phyloP scores from a whole-genome alignment of 2,797 vertebrate species.

The Anguilla marmorata region DNA sequence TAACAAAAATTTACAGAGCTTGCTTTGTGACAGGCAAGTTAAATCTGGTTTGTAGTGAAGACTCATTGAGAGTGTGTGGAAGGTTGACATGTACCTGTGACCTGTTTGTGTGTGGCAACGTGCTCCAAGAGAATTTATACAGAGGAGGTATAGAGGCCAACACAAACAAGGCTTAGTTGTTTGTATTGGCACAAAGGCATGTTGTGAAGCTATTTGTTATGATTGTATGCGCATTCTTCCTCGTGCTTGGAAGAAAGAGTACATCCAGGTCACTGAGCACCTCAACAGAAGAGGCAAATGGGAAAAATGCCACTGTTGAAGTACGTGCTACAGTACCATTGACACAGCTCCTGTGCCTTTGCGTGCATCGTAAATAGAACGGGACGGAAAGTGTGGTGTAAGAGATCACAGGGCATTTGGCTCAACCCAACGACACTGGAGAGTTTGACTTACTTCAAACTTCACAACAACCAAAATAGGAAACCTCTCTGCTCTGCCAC shows the following conservation, averaged over 20 bases:
- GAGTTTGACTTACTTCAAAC: not conserved
- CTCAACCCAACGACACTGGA: not conserved
- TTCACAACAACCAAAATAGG: slow-evolving; percentile 18
- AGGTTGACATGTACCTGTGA: not conserved
- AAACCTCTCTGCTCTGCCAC: slow-evolving; percentile 20
- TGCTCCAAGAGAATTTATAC: not conserved
- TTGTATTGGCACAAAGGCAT: not conserved
- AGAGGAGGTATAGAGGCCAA: not conserved
- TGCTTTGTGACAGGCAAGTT: not conserved
- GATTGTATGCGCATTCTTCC: not conserved
- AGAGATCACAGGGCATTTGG: not conserved
- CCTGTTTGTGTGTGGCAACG: not conserved
- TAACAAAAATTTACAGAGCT: not conserved
- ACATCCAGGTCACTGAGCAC: not conserved
- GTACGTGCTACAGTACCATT: not conserved
- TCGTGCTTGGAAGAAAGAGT: not conserved
- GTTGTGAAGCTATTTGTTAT: not conserved
- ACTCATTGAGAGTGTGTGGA: not conserved
- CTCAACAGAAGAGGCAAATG: not conserved
- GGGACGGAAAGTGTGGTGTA: not conserved
- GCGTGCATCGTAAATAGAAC: not conserved
- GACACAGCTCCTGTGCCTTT: not conserved
- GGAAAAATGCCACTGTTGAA: not conserved
- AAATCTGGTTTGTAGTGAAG: not conserved
- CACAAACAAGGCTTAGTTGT: not conserved